Evolutionary conservation across 2,888 invertebrate species (phyloP).

Genomic region (Pedicia rivosa): DNA sequence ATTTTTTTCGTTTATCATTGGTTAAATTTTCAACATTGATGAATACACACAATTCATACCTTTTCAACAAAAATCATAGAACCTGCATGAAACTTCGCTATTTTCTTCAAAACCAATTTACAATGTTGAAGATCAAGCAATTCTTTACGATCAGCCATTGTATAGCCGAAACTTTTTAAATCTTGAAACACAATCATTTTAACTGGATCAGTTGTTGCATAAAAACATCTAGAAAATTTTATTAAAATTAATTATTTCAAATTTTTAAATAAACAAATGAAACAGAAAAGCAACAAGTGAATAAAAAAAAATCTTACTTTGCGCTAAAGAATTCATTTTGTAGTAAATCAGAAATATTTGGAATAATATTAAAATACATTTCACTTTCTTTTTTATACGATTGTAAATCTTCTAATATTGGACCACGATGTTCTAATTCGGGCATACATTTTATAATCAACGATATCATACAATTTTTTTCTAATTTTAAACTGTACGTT

Average conservation of each 20-base stretch:
- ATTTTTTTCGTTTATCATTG: too few species aligned
- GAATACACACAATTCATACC: too few species aligned
- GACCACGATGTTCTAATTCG: slow-evolving; percentile 27
- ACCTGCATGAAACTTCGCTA: slow-evolving; percentile 38
- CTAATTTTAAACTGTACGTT: slow-evolving; percentile 18
- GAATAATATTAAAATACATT: slow-evolving; percentile 31
- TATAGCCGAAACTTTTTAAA: slow-evolving; percentile 35
- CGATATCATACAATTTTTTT: slow-evolving; percentile 24
- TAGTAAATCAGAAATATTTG: slow-evolving; percentile 14
- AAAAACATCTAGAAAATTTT: slow-evolving; percentile 19
- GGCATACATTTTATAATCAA: slow-evolving; percentile 26
- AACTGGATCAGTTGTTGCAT: slow-evolving; percentile 23
- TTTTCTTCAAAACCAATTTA: slow-evolving; percentile 31
- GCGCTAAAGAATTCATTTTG: too few species aligned
- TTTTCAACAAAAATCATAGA: slow-evolving; percentile 36
- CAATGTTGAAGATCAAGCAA: slow-evolving; percentile 39
- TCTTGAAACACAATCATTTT: slow-evolving; percentile 30
- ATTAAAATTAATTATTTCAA: not conserved
- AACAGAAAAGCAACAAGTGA: too few species aligned
- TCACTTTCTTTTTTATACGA: slow-evolving; percentile 32
- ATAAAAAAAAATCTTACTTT: too few species aligned
- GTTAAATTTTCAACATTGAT: too few species aligned
- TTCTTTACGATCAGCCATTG: slow-evolving; percentile 34
- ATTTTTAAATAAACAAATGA: too few species aligned
- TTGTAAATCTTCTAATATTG: slow-evolving; percentile 29